Conservation (phyloP, 2,113 vertebrate genomes). For the Zosterops pallidus region DNA sequence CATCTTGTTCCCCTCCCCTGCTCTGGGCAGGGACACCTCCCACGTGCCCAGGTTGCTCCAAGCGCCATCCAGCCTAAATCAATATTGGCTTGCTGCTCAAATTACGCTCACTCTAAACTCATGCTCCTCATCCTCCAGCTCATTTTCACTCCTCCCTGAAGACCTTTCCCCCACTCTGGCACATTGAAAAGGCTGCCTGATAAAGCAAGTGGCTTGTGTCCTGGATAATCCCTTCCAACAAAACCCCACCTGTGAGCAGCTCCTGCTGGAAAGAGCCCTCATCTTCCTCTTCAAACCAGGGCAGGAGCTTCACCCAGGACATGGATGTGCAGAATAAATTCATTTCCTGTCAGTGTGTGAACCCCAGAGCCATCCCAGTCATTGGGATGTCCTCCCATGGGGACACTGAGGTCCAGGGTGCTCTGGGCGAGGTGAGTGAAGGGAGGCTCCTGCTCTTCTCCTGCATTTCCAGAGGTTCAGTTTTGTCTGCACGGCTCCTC, state of each 20-base stretch:
- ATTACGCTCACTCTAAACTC: background rate
- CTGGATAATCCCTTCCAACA: background rate
- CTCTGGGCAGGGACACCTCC: background rate
- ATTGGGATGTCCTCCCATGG: background rate
- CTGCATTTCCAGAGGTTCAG: background rate
- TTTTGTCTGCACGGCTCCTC: background rate
- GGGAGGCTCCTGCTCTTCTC: background rate
- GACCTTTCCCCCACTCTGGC: background rate
- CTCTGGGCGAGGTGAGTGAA: background rate
- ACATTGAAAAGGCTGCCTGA: background rate
- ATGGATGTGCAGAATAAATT: background rate
- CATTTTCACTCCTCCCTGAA: background rate
- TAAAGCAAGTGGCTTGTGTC: background rate
- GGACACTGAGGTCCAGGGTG: background rate
- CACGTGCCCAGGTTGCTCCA: background rate
- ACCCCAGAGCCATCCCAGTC: background rate
- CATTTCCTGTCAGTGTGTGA: background rate
- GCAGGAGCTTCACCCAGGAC: background rate
- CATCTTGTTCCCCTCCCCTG: background rate
- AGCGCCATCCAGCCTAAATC: background rate
- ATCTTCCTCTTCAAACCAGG: background rate
- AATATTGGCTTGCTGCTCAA: background rate
- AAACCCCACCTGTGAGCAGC: background rate
- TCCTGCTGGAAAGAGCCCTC: background rate
- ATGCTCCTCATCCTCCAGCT: background rate